Base-by-base conservation (phyloP, 2,888 invertebrate species). In the Chrysolina haemoptera region DNA sequence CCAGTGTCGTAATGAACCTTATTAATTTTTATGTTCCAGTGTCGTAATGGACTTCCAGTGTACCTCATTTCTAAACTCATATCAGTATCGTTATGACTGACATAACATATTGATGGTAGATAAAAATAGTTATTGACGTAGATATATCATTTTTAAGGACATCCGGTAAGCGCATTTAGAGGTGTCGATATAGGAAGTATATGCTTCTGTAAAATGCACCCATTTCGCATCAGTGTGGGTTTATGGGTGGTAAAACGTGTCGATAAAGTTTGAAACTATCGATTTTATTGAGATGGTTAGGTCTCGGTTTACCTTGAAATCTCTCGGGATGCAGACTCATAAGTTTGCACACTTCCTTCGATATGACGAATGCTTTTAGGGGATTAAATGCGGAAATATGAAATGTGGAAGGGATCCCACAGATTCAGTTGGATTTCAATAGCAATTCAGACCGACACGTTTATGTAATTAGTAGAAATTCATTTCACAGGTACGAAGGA, bases 181-280 rank as follows among this genome's bases (percentile, higher is more conserved):
- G 71, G 75, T 77, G 74, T 68, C 74, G 78, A 76, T 78, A 78
- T 75, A 72, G 72, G 68, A 73, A 79, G 80, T 79, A 50, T 82
- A 82, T 84, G 82, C 81, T 81, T 79, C 73, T 81, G 82, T 85
- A 85, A 85, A 85, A 83, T 81, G 82, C 77, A 80, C 78, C 74
- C 75, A 80, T 81, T 78, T 74, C 79, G 79, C 84, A 83, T 83
- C 83, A 80, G 77, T 80, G 81, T 82, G 80, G 80, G 80, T 85
- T 86, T 85, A 85, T 86, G 80, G 84, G 80, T 83, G 85, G 84
- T 86, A 86, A 86, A 86, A 84, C 79, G 82, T 80, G 82, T 81
- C 83, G 83, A 79, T 85, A 83, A 85, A 84, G 78, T 84, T 82
- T 55, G 76, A 83, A 85, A 85, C 84, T 85, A 85, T 85, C 84